Evolutionary conservation across 2,888 invertebrate species (phyloP).

Genomic region (Fissipunctia ypsillon): DNA sequence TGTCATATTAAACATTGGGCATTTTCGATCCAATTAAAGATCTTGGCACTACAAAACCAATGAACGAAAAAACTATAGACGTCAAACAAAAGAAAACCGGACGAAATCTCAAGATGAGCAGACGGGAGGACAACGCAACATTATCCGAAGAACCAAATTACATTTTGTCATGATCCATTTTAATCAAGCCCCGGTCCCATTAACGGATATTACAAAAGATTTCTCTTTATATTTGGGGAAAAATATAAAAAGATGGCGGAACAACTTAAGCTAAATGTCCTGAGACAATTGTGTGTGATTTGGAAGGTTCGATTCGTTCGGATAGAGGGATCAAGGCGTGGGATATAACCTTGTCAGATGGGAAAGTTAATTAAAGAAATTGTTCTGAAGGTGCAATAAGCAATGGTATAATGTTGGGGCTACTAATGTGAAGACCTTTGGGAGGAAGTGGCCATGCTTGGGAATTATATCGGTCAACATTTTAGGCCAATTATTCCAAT

Average conservation of each 20-base stretch:
- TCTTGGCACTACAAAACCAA: neutral
- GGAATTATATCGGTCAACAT: conserved; percentile 33
- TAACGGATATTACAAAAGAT: conserved; percentile 64
- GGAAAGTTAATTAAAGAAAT: conserved; percentile 51
- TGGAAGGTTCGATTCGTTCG: conserved; percentile 40
- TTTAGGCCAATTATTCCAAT: neutral
- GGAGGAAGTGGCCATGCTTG: neutral
- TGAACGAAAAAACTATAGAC: neutral
- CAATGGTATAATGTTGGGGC: conserved; percentile 26
- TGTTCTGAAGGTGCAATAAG: conserved; percentile 49
- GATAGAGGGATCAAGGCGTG: conserved; percentile 33
- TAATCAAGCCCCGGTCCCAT: conserved; percentile 69
- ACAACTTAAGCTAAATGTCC: conserved; percentile 36
- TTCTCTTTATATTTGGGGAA: conserved; percentile 67
- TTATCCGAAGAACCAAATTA: conserved; percentile 68
- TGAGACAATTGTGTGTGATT: conserved; percentile 58
- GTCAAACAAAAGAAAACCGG: conserved; percentile 19
- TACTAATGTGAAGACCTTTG: conserved; percentile 48
- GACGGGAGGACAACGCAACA: conserved; percentile 51
- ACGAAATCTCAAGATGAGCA: conserved; percentile 11
- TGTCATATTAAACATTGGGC: no score
- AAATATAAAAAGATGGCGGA: conserved; percentile 52
- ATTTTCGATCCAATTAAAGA: conserved; percentile 3
- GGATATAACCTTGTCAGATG: conserved; percentile 37
- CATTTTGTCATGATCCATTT: conserved; percentile 70